Evolutionary conservation across 2,888 invertebrate genomes (phyloP).

Genomic region (Lasioglossum figueresi): DNA sequence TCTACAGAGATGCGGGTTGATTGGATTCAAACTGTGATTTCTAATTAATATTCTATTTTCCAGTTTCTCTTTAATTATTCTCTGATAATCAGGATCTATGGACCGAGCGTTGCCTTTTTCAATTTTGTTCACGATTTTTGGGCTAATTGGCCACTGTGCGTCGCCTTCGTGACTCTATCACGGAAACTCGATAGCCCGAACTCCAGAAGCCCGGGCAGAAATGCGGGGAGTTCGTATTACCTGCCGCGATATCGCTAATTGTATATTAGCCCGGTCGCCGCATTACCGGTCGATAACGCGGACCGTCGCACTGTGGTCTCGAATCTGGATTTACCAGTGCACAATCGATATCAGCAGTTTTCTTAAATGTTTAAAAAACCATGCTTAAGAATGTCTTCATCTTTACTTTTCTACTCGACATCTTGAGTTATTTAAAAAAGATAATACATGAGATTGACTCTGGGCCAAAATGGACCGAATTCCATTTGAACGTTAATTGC

Average conservation of each 20-base stretch:
- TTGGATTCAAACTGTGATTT: background rate
- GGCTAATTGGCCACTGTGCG: background rate
- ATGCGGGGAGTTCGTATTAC: slow-evolving; percentile 41
- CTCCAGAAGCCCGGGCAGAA: slow-evolving; percentile 20
- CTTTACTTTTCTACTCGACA: background rate
- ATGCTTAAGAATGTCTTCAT: background rate
- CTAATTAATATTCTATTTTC: background rate
- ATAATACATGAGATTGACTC: too few relatives aligned
- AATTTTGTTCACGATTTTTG: background rate
- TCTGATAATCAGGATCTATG: background rate
- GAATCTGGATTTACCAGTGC: background rate
- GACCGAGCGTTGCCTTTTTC: background rate
- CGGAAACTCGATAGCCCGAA: slow-evolving; percentile 26
- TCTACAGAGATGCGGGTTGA: background rate
- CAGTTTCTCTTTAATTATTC: background rate
- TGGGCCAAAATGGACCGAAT: background rate
- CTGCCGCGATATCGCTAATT: slow-evolving; percentile 53
- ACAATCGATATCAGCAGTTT: background rate
- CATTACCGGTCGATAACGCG: slow-evolving; percentile 55
- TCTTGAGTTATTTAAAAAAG: background rate
- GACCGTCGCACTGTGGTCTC: slow-evolving; percentile 12
- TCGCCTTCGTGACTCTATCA: slow-evolving; percentile 42
- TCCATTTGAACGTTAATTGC: background rate
- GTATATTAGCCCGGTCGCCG: slow-evolving; percentile 48
- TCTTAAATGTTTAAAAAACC: background rate